Conservation (phyloP, 1,140 invertebrate species). For the Scaptomyza graminum region DNA sequence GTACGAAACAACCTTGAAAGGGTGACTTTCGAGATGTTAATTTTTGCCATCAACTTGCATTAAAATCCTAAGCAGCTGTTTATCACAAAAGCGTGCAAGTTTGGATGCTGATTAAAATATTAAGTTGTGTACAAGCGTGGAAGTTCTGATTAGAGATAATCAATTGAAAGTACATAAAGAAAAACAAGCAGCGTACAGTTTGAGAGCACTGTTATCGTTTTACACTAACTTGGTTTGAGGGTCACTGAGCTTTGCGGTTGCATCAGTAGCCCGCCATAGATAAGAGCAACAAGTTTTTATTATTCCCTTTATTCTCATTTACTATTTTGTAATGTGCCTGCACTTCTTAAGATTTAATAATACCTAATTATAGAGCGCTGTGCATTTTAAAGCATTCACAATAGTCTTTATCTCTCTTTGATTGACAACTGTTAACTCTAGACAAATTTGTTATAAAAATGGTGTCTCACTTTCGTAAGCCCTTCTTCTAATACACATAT, state of each 20-base stretch:
- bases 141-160: constrained; percentile 10
- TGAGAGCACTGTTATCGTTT: background rate
- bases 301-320: constrained; percentile 14
- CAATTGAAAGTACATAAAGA: constrained; percentile 6
- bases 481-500: constrained; percentile 49
- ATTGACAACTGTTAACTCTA: constrained; percentile 55
- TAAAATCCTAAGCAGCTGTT: background rate
- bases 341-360: constrained; percentile 67
- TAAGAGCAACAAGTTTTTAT: constrained; percentile 11
- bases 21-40: background rate
- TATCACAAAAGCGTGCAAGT: constrained; percentile 1
- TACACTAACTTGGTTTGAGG: background rate
- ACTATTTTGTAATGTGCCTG: constrained; percentile 18
- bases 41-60: too few species aligned
- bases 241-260: constrained; percentile 1
- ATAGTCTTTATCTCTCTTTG: constrained; percentile 21
- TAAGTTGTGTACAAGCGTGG: background rate
- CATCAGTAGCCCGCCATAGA: background rate
- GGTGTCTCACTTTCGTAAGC: constrained; percentile 56
- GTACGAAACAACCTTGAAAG: background rate
- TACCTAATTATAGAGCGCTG: constrained; percentile 64
- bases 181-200: constrained; percentile 1
- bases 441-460: constrained; percentile 36
- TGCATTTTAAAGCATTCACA: constrained; percentile 19
- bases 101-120: background rate